phyloP scores from a whole-genome alignment of 2,113 vertebrate genomes.

The Pao palembangensis region DNA sequence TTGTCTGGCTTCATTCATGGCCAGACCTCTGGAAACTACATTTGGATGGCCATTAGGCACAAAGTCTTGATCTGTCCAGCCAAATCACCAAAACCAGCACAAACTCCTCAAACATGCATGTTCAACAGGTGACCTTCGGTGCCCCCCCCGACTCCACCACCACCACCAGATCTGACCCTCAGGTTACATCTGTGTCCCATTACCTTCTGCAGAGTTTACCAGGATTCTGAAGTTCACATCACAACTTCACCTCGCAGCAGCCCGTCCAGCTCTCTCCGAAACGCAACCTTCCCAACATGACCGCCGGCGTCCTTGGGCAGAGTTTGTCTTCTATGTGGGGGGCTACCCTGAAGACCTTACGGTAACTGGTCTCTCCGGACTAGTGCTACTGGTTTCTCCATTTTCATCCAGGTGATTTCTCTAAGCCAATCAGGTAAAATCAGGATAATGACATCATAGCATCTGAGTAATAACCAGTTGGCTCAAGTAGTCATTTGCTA shows the following conservation, averaged over 20 bases:
- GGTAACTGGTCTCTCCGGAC: constrained; percentile 58
- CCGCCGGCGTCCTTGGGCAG: constrained; percentile 66
- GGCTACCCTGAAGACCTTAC: constrained; percentile 81
- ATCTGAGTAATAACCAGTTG: too few species aligned
- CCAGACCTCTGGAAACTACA: constrained; percentile 78
- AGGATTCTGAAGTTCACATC: constrained; percentile 79
- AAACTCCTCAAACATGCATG: constrained; percentile 72
- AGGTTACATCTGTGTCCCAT: background rate
- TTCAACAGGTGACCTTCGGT: constrained; percentile 77
- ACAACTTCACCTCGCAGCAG: constrained; percentile 69
- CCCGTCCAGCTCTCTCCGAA: constrained; percentile 7
- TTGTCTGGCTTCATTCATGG: constrained; percentile 5
- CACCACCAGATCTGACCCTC: background rate
- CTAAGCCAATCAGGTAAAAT: background rate
- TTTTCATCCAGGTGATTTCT: background rate
- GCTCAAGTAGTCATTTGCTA: too few species aligned
- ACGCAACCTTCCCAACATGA: constrained; percentile 42
- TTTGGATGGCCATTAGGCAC: constrained; percentile 79
- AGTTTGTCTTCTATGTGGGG: constrained; percentile 85
- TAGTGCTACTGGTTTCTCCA: too few species aligned
- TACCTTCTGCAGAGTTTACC: constrained; percentile 80
- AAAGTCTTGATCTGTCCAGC: constrained; percentile 72
- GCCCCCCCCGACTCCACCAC: background rate
- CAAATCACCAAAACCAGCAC: constrained; percentile 46
- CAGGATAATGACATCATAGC: too few species aligned